Evolutionary conservation across 2,888 invertebrate genomes (phyloP).

Genomic region (Hirtodrosophila alboralis): DNA sequence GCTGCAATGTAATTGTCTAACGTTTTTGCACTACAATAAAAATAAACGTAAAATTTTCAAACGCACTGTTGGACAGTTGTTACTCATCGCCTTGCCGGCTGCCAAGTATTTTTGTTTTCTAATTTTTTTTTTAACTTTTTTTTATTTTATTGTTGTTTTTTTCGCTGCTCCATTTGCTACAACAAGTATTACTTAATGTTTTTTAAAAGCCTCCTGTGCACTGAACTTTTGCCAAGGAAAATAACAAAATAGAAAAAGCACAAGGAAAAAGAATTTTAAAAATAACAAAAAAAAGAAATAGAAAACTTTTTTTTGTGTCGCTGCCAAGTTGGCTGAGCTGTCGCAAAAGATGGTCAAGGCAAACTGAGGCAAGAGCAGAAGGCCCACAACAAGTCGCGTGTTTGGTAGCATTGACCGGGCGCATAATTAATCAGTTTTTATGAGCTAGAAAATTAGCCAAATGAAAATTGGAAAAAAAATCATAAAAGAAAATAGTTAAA

Average conservation of each 20-base stretch:
- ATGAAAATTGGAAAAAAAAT: slow-evolving; percentile 50
- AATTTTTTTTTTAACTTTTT: too few relatives aligned
- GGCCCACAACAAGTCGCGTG: slow-evolving; percentile 49
- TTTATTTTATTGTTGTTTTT: too few relatives aligned
- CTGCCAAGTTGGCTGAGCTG: slow-evolving; percentile 66
- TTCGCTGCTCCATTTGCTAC: slow-evolving; percentile 36
- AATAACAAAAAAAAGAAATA: slow-evolving; percentile 21
- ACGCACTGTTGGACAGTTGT: slow-evolving; percentile 52
- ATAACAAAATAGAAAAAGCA: slow-evolving; percentile 2
- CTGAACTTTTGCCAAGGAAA: slow-evolving; percentile 50
- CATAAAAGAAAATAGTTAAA: too few relatives aligned
- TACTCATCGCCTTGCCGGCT: slow-evolving; percentile 62
- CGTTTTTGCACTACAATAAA: too few relatives aligned
- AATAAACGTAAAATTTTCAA: slow-evolving; percentile 27
- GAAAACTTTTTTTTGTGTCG: slow-evolving; percentile 37
- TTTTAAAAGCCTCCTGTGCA: slow-evolving; percentile 40
- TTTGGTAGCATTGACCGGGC: slow-evolving; percentile 69
- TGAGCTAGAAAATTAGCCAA: slow-evolving; percentile 55
- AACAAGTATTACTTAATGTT: slow-evolving; percentile 67
- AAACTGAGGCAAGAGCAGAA: slow-evolving; percentile 21
- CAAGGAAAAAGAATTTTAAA: too few relatives aligned
- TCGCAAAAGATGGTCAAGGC: slow-evolving; percentile 58
- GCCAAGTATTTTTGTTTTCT: slow-evolving; percentile 45
- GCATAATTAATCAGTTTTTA: slow-evolving; percentile 70
- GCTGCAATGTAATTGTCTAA: too few relatives aligned